Percentiles rank a stretch among this genome's conserved stretches.
These are phyloP conservation scores for Agrypnia vestita DNA, from an alignment of 1,140 invertebrate species.

Conservation along the genomic window DNA sequence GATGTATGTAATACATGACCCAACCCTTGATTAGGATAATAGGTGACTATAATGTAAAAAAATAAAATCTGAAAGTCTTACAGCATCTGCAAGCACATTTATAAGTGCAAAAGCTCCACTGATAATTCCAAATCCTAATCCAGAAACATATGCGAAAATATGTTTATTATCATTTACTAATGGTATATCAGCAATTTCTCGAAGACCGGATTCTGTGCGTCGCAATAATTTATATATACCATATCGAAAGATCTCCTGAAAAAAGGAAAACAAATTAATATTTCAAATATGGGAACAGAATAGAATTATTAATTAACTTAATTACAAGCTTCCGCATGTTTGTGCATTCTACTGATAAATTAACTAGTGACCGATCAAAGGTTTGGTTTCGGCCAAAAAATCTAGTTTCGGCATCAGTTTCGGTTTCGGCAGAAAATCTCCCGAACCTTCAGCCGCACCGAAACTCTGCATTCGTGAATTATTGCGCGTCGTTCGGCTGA, in stretches of 20 bases:
- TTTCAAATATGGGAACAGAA: background rate
- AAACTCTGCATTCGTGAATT: too few species aligned
- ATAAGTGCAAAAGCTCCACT: conserved; percentile 95
- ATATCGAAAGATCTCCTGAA: conserved; percentile 81
- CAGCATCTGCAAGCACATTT: conserved; percentile 94
- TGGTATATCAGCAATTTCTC: conserved; percentile 87
- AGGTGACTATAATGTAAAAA: background rate
- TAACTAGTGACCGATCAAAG: too few species aligned
- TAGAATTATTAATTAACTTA: too few species aligned
- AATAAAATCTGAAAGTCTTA: conserved; percentile 62
- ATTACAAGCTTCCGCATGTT: too few species aligned
- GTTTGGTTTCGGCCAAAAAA: too few species aligned
- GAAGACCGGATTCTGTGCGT: conserved; percentile 90
- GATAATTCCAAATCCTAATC: conserved; percentile 95
- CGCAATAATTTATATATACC: conserved; percentile 84
- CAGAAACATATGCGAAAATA: conserved; percentile 94
- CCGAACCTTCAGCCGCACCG: too few species aligned
- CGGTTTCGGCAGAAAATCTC: too few species aligned
- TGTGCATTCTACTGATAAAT: too few species aligned
- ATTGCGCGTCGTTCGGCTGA: too few species aligned
- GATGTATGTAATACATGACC: too few species aligned
- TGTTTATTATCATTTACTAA: conserved; percentile 89
- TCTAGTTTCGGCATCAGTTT: too few species aligned
- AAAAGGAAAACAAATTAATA: conserved; percentile 37
- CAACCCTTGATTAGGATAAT: background rate